Base-by-base conservation (phyloP, 2,797 vertebrate genomes). In the Serranus cabrilla region DNA sequence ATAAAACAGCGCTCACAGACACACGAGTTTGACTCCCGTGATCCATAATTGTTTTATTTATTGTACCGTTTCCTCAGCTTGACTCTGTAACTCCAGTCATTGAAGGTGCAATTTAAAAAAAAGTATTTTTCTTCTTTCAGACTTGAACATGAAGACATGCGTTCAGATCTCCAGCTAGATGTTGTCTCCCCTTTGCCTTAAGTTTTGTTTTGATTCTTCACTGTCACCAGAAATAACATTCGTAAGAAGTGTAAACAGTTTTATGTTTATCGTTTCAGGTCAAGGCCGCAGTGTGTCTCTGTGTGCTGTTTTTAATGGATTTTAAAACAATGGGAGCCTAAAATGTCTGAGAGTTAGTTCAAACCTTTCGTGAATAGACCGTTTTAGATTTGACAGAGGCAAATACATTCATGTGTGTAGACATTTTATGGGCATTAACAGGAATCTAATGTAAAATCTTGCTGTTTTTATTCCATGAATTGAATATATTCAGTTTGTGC, bases 171-270 rank as follows among this genome's bases (percentile, higher is more conserved):
- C 39, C 56, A 72, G 58, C 77, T 67, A 17, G 70, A 88, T 63
- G 64, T 74, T 78, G 76, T 81, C 76, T 81, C 65, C 60, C 76
- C 72, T 88, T 84, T 76, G 84, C 71, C 84, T 86, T 63, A 80
- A 82, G 84, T 84, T 87, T 71, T 86, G 60, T 80, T 89, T 89
- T 89, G 67, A 87, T 80, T 76, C 68, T 71, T 77, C 52, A 31
- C 83, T 80, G 88, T 87, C 86, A 91, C 81, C 84, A 91, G 82
- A 90, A 91, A 90, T 90, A 89, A 89, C 84, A 84, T 75, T 84
- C 31, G 21, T 89, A 80, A 89, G 87, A 87, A 80, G 80, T 74
- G 56, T 78, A 81, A 87, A 88, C 78, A 83, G 80, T 81, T 91
- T 84, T 72, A 83, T 87, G 82, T 87, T 85, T 80, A 84, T 87